Evolutionary conservation across 2,888 invertebrate genomes (phyloP), one percentile per base, ranked within the genome.

Genomic region (Xanthorhoe spadicearia): DNA sequence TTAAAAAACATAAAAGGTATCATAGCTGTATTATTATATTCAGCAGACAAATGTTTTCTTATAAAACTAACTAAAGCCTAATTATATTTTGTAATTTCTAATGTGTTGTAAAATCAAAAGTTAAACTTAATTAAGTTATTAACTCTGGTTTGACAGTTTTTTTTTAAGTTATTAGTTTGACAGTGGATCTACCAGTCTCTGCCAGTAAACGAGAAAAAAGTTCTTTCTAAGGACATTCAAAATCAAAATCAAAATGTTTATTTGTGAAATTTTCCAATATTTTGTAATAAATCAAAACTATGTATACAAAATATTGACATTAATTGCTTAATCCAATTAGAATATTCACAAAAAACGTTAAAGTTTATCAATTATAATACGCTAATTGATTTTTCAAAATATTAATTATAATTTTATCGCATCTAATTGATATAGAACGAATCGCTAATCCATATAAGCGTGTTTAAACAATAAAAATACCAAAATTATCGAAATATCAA

Each of bases 341-440:
- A 61, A 54, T 43, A 55, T 59, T 8, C 13, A 46, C 46, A 46
- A 54, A 58, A 46, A 59, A 48, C 15, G 18, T 15, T 18, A 18
- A 38, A 52, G 49, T 32, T 38, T 19, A 6, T 17, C 32, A 17
- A 52, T 50, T 28, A 53, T 35, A 55, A 32, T 32, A 4, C 32
- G 3, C 7, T 43, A 55, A 56, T 61, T 55, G 46, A 61, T 61
- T 64, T 58, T 54, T 13, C 15, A 62, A 58, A 55, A 48, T 49
- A 61, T 56, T 64, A 52, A 61, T 61, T 46, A 55, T 56, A 43
- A 56, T 51, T 61, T 48, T 51, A 66, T 63, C 48, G 56, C 60
- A 64, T 43, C 56, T 53, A 67, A 67, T 63, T 56, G 63, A 60
- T 60, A 63, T 60, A 64, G 68, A 68, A 68, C 68, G 68, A 64